These are phyloP conservation scores for Labeo calbasu DNA, from an alignment of 2,797 vertebrate genomes.

Conservation along the genomic window DNA sequence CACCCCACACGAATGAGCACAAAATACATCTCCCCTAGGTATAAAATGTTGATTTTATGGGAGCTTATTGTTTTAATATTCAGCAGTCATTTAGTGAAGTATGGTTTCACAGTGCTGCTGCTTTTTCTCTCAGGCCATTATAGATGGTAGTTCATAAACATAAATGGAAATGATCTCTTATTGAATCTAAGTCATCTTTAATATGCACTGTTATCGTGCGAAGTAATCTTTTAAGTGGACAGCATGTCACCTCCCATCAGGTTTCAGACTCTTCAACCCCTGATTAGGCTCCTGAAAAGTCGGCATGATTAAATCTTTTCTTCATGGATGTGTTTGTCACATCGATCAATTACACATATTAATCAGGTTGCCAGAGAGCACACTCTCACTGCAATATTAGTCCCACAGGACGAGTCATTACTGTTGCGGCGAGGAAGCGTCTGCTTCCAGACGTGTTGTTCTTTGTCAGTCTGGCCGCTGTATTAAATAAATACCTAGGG, in stretches of 20 bases:
- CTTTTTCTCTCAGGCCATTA: slow-evolving; percentile 50
- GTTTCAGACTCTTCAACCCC: slow-evolving; percentile 73
- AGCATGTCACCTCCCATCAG: slow-evolving; percentile 69
- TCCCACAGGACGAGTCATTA: slow-evolving; percentile 63
- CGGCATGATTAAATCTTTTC: slow-evolving; percentile 73
- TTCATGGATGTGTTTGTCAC: slow-evolving; percentile 71
- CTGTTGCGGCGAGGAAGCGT: background rate
- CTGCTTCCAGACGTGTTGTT: too few species aligned
- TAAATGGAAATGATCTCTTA: slow-evolving; percentile 67
- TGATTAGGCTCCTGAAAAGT: slow-evolving; percentile 70
- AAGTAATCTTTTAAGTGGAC: slow-evolving; percentile 68
- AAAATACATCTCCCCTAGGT: background rate
- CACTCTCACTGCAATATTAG: slow-evolving; percentile 53
- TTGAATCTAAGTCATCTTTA: slow-evolving; percentile 69
- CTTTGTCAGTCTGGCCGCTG: background rate
- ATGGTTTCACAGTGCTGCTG: background rate
- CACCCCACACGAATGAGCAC: slow-evolving; percentile 2
- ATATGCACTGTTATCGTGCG: slow-evolving; percentile 57
- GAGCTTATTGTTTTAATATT: slow-evolving; percentile 1
- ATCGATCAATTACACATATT: slow-evolving; percentile 80
- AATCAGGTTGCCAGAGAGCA: slow-evolving; percentile 75
- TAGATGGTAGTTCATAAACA: slow-evolving; percentile 62
- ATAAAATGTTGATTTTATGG: slow-evolving; percentile 18
- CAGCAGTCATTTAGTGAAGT: slow-evolving; percentile 8
- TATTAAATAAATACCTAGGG: background rate